Evolutionary conservation across 2,797 vertebrate genomes (phyloP), one percentile per base, ranked within the genome.

Genomic region (Harpagifer antarcticus): DNA sequence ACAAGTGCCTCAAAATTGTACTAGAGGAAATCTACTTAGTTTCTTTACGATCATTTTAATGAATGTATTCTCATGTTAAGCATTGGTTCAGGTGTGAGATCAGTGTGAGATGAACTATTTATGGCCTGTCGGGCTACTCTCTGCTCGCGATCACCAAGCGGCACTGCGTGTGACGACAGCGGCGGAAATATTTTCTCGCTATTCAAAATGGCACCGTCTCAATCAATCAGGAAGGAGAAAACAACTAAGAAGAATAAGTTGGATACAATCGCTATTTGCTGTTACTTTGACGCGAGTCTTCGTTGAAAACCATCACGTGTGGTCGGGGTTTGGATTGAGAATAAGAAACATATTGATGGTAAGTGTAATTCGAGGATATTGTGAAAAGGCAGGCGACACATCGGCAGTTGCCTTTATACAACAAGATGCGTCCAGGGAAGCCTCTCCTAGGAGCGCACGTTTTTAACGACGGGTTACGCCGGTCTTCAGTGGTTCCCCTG

Each of bases 191-290:
- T 94, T 90, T 89, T 89, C 80, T 93, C 89, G 82, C 86, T 91
- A 82, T 94, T 94, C 92, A 95, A 95, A 93, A 96, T 95, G 94
- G 93, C 93, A 90, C 86, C 94, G 89, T 89, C 85, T 91, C 72
- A 91, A 92, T 91, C 72, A 91, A 92, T 92, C 90, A 94, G 92
- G 94, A 95, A 95, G 91, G 65, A 74, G 85, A 84, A 90, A 93
- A 93, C 82, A 93, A 91, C 86, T 91, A 87, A 83, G 72, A 85
- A 87, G 88, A 92, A 90, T 82, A 93, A 94, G 92, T 92, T 92
- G 92, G 92, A 93, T 92, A 92, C 87, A 91, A 87, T 74, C 83
- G 77, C 50, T 33, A 0, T 37, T 86, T 79, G 68, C 70, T 12
- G 52, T 72, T 68, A 40, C 75, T 89, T 92, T 81, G 77, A 87